A percentile compares a stretch with the other conserved stretches of the same genome.
phyloP scores from a whole-genome alignment of 2,113 vertebrate species.

The Speoplatyrhinus poulsoni region DNA sequence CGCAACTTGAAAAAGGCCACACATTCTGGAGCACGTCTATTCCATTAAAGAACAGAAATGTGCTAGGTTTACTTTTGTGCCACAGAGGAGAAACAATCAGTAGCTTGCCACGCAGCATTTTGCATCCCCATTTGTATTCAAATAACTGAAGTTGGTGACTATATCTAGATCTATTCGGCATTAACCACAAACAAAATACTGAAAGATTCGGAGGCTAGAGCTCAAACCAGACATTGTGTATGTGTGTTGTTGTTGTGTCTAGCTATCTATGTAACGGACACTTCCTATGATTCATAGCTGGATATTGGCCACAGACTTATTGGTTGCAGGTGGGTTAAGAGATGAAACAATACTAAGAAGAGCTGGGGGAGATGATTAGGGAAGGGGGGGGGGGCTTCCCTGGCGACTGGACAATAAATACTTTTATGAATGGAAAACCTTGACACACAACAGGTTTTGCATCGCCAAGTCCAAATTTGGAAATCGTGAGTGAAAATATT shows the following conservation, averaged over 20 bases:
- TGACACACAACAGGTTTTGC: slow-evolving; percentile 2
- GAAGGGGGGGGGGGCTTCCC: neutral
- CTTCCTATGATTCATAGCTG: slow-evolving; percentile 49
- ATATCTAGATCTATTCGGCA: neutral
- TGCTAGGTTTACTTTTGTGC: neutral
- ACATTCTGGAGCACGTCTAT: neutral
- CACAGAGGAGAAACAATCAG: too few species aligned
- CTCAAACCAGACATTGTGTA: neutral
- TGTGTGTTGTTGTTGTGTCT: slow-evolving; percentile 34
- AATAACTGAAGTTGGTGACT: slow-evolving; percentile 1
- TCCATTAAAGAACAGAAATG: neutral
- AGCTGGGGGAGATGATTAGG: neutral
- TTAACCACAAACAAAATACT: slow-evolving; percentile 6
- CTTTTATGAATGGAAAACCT: slow-evolving; percentile 26
- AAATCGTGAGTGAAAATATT: slow-evolving; percentile 24
- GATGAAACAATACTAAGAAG: slow-evolving; percentile 23
- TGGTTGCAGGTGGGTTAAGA: slow-evolving; percentile 48
- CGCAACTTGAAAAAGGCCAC: neutral
- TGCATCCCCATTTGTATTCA: neutral
- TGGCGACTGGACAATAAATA: slow-evolving; percentile 20
- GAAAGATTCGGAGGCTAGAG: slow-evolving; percentile 4
- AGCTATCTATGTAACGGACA: slow-evolving; percentile 42
- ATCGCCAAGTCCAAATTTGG: slow-evolving; percentile 46
- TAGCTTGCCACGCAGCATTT: neutral
- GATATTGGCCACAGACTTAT: slow-evolving; percentile 25